Conservation (phyloP, 2,888 invertebrate genomes). For the Yponomeuta cagnagella region DNA sequence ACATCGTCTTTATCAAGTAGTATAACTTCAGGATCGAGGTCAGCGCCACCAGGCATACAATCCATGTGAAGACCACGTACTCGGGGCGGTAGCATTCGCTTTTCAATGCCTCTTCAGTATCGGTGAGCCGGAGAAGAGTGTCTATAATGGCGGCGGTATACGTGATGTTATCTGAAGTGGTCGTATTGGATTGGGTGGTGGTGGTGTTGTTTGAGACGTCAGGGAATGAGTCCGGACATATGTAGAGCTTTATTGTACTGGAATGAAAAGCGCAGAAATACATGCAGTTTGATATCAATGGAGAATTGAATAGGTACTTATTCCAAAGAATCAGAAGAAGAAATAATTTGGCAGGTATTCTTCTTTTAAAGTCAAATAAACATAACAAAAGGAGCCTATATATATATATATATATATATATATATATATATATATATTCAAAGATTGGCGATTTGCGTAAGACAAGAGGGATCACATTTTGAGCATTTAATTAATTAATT, state of each 20-base stretch:
- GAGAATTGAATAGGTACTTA: too few species aligned
- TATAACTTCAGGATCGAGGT: conserved; percentile 94
- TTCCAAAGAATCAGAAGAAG: too few species aligned
- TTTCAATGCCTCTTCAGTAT: conserved; percentile 16
- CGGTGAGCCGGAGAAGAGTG: not conserved
- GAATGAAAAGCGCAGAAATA: conserved; percentile 23
- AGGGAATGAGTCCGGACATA: conserved; percentile 43
- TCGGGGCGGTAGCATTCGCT: conserved; percentile 82
- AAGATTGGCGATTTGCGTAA: too few species aligned
- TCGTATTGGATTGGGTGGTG: conserved; percentile 14
- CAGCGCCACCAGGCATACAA: conserved; percentile 91
- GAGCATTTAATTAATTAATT: too few species aligned
- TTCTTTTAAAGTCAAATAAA: too few species aligned
- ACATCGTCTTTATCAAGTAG: conserved; percentile 87
- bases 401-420: too few species aligned
- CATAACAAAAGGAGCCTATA: too few species aligned
- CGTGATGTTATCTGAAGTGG: not conserved
- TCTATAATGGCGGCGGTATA: not conserved
- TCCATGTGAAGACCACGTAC: conserved; percentile 95
- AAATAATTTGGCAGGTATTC: too few species aligned
- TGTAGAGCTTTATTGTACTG: conserved; percentile 59
- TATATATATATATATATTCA: too few species aligned
- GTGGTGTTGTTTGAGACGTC: conserved; percentile 13
- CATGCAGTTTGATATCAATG: too few species aligned
- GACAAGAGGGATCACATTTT: too few species aligned